Conservation (phyloP, 2,888 invertebrate genomes). For the Amphipyra tragopoginis region DNA sequence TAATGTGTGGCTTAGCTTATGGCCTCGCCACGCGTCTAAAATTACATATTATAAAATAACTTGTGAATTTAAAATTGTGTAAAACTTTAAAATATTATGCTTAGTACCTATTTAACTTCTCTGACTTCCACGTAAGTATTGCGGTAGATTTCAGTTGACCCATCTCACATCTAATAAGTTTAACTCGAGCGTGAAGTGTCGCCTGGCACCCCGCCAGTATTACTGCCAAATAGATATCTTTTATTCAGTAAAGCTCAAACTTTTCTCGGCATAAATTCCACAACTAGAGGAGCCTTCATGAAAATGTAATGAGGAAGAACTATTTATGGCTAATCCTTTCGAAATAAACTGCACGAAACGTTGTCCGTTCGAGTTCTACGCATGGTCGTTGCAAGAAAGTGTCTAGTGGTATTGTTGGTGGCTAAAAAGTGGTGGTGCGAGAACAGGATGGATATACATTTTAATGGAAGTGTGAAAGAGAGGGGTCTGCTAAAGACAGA, state of each 20-base stretch:
- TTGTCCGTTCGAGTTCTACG: constrained; percentile 73
- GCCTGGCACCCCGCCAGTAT: constrained; percentile 80
- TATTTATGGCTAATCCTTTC: constrained; percentile 89
- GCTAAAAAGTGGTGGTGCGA: constrained; percentile 70
- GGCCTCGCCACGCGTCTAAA: too few relatives aligned
- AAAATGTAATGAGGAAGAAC: constrained; percentile 88
- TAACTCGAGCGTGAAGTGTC: constrained; percentile 75
- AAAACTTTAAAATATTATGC: not conserved
- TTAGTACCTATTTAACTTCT: constrained; percentile 6
- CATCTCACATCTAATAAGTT: constrained; percentile 69
- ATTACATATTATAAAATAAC: too few relatives aligned
- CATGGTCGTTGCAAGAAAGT: constrained; percentile 74
- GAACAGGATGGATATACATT: constrained; percentile 66
- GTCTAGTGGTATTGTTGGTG: constrained; percentile 69
- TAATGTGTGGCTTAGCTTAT: too few relatives aligned
- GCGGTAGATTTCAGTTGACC: constrained; percentile 64
- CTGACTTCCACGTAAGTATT: constrained; percentile 31
- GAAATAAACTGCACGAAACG: constrained; percentile 83
- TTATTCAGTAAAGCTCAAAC: constrained; percentile 88
- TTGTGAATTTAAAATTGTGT: too few relatives aligned
- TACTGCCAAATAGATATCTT: constrained; percentile 86
- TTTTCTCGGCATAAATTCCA: constrained; percentile 87
- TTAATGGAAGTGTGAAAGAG: constrained; percentile 62
- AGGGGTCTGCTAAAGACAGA: constrained; percentile 64
- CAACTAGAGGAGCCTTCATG: constrained; percentile 84